A percentile compares a stretch with the other conserved stretches of the same genome.
These are phyloP conservation scores for Calephelis nemesis DNA, from an alignment of 1,140 invertebrate species.

Conservation along the genomic window DNA sequence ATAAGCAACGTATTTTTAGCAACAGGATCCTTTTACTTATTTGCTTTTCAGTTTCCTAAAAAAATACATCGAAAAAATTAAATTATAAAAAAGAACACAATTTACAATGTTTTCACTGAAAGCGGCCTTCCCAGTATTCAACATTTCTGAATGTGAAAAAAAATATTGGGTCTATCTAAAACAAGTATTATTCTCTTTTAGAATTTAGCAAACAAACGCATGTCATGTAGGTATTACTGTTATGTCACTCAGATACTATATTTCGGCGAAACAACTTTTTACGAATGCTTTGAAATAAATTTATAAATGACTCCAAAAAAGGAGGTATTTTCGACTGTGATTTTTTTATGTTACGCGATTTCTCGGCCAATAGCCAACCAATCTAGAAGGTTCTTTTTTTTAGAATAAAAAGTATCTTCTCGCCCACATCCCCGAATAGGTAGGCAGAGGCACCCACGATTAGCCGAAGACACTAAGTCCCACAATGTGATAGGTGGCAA, in stretches of 20 bases:
- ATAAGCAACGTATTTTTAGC: too few species aligned
- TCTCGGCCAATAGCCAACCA: too few species aligned
- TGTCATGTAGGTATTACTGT: neutral
- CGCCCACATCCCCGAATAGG: too few species aligned
- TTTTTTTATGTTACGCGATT: too few species aligned
- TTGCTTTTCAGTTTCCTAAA: neutral
- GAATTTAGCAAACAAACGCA: neutral
- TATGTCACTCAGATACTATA: slow-evolving; percentile 1
- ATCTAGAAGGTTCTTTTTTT: too few species aligned
- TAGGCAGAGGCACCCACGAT: too few species aligned
- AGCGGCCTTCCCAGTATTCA: neutral
- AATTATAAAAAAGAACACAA: neutral
- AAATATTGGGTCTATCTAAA: slow-evolving; percentile 1
- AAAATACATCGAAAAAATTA: neutral
- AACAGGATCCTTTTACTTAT: too few species aligned
- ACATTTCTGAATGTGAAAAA: neutral
- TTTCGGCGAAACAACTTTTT: neutral
- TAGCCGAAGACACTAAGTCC: too few species aligned
- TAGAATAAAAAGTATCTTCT: too few species aligned
- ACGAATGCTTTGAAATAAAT: neutral
- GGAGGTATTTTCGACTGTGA: too few species aligned
- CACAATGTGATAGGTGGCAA: too few species aligned
- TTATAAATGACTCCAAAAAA: too few species aligned
- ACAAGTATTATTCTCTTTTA: slow-evolving; percentile 3
- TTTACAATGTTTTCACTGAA: neutral